phyloP scores from a whole-genome alignment of 1,140 invertebrate genomes.

The Drosophila carrolli region DNA sequence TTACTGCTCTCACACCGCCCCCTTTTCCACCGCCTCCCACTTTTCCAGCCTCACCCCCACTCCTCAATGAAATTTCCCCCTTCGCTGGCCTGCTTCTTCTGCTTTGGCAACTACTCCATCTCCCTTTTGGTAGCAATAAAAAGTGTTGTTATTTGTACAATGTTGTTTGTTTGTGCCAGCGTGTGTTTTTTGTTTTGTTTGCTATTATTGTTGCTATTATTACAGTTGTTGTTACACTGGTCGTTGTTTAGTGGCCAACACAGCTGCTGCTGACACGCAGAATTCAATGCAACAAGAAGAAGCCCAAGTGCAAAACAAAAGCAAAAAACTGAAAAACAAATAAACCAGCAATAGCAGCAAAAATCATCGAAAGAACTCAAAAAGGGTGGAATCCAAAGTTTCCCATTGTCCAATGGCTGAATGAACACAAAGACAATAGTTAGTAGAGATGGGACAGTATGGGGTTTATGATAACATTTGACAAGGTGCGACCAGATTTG shows the following conservation, averaged over 20 bases:
- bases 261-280: slow-evolving; percentile 78
- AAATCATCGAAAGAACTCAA: slow-evolving; percentile 52
- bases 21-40: neutral
- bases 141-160: slow-evolving; percentile 71
- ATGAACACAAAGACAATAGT: slow-evolving; percentile 20
- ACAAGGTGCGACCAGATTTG: slow-evolving; percentile 8
- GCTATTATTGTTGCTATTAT: slow-evolving; percentile 75
- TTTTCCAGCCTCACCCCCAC: neutral
- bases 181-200: slow-evolving; percentile 61
- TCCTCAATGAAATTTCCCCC: slow-evolving; percentile 7
- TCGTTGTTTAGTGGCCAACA: slow-evolving; percentile 65
- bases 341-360: slow-evolving; percentile 24
- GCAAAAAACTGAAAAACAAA: slow-evolving; percentile 28
- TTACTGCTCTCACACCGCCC: slow-evolving; percentile 18
- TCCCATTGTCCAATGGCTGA: slow-evolving; percentile 58
- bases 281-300: slow-evolving; percentile 66
- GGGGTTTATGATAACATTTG: slow-evolving; percentile 30
- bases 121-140: slow-evolving; percentile 68
- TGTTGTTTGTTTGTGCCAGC: slow-evolving; percentile 55
- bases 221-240: slow-evolving; percentile 56
- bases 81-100: slow-evolving; percentile 16
- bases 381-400: slow-evolving; percentile 41
- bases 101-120: slow-evolving; percentile 42
- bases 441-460: neutral
- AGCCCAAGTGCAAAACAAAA: slow-evolving; percentile 55